Conservation (phyloP, 2,113 vertebrate species). For the Eretmochelys imbricata region DNA sequence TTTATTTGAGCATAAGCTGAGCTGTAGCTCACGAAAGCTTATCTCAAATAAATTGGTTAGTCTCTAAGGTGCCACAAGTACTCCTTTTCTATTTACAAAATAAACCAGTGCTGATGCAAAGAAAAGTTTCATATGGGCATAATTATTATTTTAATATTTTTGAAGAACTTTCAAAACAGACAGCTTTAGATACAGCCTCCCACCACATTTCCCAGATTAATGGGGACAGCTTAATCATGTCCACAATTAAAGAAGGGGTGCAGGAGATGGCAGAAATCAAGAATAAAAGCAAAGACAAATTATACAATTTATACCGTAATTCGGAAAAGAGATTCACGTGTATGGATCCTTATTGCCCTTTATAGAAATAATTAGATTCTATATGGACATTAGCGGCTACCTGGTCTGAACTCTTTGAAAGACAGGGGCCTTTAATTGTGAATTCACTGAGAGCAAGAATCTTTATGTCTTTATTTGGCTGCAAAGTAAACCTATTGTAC, state of each 20-base stretch:
- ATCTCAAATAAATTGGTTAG: no score
- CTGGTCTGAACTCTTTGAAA: not conserved
- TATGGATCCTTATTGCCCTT: fast-evolving
- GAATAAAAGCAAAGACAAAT: not conserved
- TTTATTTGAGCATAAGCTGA: no score
- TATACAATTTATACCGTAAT: not conserved
- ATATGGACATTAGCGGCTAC: not conserved
- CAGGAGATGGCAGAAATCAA: not conserved
- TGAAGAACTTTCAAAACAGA: not conserved
- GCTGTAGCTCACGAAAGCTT: no score
- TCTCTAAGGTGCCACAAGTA: no score
- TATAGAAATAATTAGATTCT: not conserved
- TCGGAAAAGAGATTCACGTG: not conserved
- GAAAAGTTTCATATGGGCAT: not conserved
- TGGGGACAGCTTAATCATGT: not conserved
- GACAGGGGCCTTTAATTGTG: not conserved
- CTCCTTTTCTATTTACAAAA: not conserved
- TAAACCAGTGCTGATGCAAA: not conserved
- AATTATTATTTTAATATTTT: not conserved
- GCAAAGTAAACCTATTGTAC: not conserved
- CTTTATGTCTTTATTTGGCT: not conserved
- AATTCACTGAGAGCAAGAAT: not conserved
- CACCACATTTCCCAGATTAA: not conserved
- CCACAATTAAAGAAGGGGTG: not conserved
- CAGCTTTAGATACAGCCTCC: not conserved